These are phyloP conservation scores for Lanius ludovicianus DNA, from an alignment of 2,113 vertebrate species.

Conservation along the genomic window DNA sequence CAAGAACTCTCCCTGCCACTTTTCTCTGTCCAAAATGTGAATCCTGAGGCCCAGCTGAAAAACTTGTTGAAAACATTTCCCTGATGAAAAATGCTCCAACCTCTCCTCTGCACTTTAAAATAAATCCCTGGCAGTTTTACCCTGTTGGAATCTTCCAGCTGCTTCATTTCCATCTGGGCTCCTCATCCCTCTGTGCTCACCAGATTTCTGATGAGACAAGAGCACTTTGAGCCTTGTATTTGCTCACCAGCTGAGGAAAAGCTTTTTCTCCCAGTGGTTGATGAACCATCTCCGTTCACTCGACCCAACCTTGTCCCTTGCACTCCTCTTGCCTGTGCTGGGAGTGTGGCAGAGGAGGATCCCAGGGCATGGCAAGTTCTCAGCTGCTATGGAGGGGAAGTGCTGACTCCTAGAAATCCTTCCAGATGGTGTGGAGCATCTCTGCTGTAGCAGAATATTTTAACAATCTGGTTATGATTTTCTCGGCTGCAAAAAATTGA, in stretches of 20 bases:
- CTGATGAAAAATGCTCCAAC: not conserved
- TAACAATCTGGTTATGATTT: slow-evolving; percentile 75
- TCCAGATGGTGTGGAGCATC: slow-evolving; percentile 74
- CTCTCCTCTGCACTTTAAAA: not conserved
- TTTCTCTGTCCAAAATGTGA: not conserved
- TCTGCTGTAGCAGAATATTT: slow-evolving; percentile 72
- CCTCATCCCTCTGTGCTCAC: not conserved
- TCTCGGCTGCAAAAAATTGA: slow-evolving; percentile 33
- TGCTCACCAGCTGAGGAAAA: not conserved
- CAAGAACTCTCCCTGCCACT: not conserved
- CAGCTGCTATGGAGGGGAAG: slow-evolving; percentile 10
- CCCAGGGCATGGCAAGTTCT: slow-evolving; percentile 32
- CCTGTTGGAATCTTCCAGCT: not conserved
- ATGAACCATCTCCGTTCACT: not conserved
- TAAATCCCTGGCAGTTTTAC: not conserved
- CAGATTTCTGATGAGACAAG: not conserved
- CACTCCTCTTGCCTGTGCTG: not conserved
- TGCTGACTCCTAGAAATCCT: slow-evolving; percentile 71
- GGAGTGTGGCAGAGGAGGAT: not conserved
- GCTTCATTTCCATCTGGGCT: not conserved
- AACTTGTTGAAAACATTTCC: not conserved
- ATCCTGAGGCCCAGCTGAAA: not conserved
- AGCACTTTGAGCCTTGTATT: not conserved
- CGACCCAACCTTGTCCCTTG: not conserved
- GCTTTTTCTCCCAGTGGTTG: not conserved